Base-by-base conservation (phyloP, 2,888 invertebrate genomes). In the Sphaerophoria taeniata region DNA sequence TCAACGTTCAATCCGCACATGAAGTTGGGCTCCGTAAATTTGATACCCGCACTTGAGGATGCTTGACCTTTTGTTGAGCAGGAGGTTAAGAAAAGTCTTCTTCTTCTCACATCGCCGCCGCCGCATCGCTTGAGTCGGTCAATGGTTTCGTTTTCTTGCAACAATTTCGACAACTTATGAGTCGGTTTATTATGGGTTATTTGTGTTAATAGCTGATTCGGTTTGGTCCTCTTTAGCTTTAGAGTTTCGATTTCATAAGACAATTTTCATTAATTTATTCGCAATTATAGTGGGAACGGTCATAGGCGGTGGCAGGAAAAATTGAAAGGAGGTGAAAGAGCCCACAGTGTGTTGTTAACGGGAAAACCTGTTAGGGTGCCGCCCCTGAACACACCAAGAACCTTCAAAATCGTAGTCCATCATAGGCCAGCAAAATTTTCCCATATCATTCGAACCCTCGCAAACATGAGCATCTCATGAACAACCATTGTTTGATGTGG, bases 151-250 rank as follows among this genome's bases (percentile, higher is more conserved):
- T 6, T 12, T 36, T 49, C 65, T 73, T 73, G 47, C 63, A 79
- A 43, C 58, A 39, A 24, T 58, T 70, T 36, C 24, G 39, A 63
- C 51, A 76, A 67, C 77, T 77, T 77, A 61, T 67, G 67, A 53
- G 45, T 39, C 56, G 60, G 60, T 72, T 78, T 73, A 82, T 82
- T 73, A 56, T 82, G 69, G 73, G 82, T 69, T 82, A 78, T 78
- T 77, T 78, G 77, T 73, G 77, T 73, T 73, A 78, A 82, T 73
- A 63, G 43, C 12, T 12, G 0, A 9, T 9, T 45, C 76, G 43
- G 12, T 9, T 9, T 43, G 39, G 43, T 9, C 12, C 43, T 43
- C 43, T 9, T 43, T 12, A 39, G 4, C 43, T 43, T 12, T 11
- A 2, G 43, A 43, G 43, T 43, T 9, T 43, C 43, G 67, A 67